phyloP scores from a whole-genome alignment of 2,888 invertebrate species.

The Mantis religiosa region DNA sequence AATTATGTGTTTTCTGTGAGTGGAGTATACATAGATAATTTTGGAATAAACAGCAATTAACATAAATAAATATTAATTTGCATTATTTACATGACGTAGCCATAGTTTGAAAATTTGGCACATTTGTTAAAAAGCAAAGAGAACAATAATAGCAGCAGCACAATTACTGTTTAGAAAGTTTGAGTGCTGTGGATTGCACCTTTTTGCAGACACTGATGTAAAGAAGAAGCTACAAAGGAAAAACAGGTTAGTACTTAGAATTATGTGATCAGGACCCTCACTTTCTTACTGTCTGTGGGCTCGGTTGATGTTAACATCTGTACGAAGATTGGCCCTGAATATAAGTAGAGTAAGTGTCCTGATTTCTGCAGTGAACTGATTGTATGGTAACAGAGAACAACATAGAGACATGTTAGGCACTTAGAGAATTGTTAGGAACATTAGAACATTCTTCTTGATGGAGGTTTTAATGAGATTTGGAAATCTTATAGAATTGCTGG shows the following conservation, averaged over 20 bases:
- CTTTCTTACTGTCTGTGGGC: background rate
- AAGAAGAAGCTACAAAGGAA: background rate
- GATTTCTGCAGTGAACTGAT: background rate
- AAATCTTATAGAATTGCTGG: background rate
- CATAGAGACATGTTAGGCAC: background rate
- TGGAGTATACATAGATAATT: too few species aligned
- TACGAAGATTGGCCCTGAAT: background rate
- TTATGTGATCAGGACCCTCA: background rate
- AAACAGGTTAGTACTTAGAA: background rate
- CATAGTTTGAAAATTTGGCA: too few species aligned
- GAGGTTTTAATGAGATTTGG: background rate
- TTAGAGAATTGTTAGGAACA: constrained; percentile 1
- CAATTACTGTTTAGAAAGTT: background rate
- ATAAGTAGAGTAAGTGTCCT: background rate
- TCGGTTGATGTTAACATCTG: background rate
- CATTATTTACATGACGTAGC: too few species aligned
- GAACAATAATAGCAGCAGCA: too few species aligned
- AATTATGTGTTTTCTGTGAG: too few species aligned
- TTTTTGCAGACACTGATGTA: background rate
- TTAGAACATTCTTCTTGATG: background rate
- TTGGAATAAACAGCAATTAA: too few species aligned
- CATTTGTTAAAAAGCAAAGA: too few species aligned
- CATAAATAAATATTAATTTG: too few species aligned
- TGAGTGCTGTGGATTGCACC: background rate
- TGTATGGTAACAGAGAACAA: background rate